Percentiles rank a stretch among this genome's conserved stretches.
phyloP scores from a whole-genome alignment of 2,888 invertebrate species.

The Nemoura dubitans region DNA sequence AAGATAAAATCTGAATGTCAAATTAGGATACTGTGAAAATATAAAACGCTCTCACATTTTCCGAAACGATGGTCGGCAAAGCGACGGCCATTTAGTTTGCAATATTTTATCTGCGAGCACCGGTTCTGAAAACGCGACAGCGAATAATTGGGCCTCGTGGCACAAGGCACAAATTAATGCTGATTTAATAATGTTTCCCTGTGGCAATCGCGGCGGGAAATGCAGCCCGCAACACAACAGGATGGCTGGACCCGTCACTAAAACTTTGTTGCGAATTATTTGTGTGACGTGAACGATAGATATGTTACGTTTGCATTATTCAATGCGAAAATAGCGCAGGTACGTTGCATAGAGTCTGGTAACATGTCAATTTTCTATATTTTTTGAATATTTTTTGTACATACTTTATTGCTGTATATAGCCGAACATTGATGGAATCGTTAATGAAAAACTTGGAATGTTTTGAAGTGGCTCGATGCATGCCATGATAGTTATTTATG shows the following conservation, averaged over 20 bases:
- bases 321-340: slow-evolving; percentile 23
- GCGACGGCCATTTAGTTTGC: not conserved
- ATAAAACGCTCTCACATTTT: slow-evolving; percentile 10
- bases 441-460: not conserved
- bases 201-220: slow-evolving; percentile 39
- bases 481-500: not conserved
- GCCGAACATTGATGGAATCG: not conserved
- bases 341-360: not conserved
- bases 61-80: not conserved
- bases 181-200: slow-evolving; percentile 47
- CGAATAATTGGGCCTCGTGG: slow-evolving; percentile 23
- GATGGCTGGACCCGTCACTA: slow-evolving; percentile 9
- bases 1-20: not conserved
- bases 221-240: not conserved
- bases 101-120: slow-evolving; percentile 19
- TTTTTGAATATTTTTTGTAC: not conserved
- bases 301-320: not conserved
- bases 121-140: slow-evolving; percentile 19
- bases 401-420: not conserved
- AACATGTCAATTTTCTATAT: slow-evolving; percentile 21
- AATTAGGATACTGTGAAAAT: not conserved
- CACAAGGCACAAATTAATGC: slow-evolving; percentile 45
- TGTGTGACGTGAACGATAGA: slow-evolving; percentile 27
- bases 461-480: not conserved
- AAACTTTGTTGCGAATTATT: slow-evolving; percentile 25